Conservation (phyloP, 23 tunicate genomes). For the Botrylloides violaceus region DNA sequence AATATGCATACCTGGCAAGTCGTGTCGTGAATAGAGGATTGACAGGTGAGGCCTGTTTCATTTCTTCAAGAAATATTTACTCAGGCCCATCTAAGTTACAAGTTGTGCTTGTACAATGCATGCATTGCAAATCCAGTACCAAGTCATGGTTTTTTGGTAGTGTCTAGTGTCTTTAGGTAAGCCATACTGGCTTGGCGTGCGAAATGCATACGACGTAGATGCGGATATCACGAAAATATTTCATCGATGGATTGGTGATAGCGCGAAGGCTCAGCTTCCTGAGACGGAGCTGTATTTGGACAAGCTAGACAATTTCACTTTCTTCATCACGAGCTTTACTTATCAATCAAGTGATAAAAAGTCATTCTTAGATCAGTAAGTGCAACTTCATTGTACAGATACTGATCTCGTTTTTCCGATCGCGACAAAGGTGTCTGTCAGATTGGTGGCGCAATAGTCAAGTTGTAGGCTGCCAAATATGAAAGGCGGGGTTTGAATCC, state of each 20-base stretch:
- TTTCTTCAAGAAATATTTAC: not conserved
- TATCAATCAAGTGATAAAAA: conserved; percentile 8
- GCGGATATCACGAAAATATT: not conserved
- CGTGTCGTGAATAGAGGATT: not conserved
- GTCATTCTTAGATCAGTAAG: conserved; percentile 27
- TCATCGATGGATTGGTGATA: conserved; percentile 30
- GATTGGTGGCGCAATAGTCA: too few species aligned
- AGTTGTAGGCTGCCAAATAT: too few species aligned
- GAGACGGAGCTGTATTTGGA: conserved; percentile 23
- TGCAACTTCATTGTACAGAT: conserved; percentile 11
- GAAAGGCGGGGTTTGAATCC: too few species aligned
- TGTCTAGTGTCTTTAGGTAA: conserved; percentile 2
- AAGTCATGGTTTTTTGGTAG: not conserved
- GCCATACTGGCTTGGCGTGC: conserved; percentile 49
- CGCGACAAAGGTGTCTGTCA: too few species aligned
- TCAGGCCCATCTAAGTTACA: not conserved
- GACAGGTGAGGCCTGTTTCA: too few species aligned
- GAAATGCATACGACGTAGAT: conserved; percentile 23
- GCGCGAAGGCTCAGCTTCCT: not conserved
- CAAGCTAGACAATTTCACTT: not conserved
- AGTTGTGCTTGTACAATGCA: too few species aligned
- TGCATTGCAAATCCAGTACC: too few species aligned
- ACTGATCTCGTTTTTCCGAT: not conserved
- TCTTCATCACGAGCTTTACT: conserved; percentile 15
- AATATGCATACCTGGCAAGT: conserved; percentile 25